Evolutionary conservation across 2,888 invertebrate genomes (phyloP), one percentile per base, ranked within the genome.

Genomic region (Noctua fimbriata): DNA sequence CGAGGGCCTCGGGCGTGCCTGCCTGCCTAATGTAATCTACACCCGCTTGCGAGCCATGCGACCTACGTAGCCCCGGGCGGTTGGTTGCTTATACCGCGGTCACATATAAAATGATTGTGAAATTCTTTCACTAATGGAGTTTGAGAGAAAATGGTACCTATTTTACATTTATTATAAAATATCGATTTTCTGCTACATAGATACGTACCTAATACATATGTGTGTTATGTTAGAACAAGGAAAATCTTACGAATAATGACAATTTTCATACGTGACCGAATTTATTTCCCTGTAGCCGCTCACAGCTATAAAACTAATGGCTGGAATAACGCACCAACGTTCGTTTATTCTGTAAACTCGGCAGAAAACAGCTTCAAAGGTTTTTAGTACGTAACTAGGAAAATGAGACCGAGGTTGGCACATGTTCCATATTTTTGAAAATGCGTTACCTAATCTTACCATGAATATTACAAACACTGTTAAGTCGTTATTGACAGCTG

Each of bases 241-340:
- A 88, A 79, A 86, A 83, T 83, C 72, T 79, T 72, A 79, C 71
- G 82, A 69, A 74, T 82, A 75, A 89, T 79, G 84, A 14, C 84
- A 84, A 84, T 87, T 85, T 91, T 91, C 92, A 88, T 91, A 90
- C 90, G 86, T 91, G 92, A 92, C 86, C 77, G 91, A 87, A 87
- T 92, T 92, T 92, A 92, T 92, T 89, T 90, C 88, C 89, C 85
- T 79, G 73, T 85, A 82, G 85, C 82, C 89, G 89, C 87, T 88
- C 84, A 76, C 83, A 87, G 87, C 84, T 78, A 88, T 92, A 91
- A 91, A 91, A 88, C 85, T 88, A 92, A 92, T 90, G 90, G 87
- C 89, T 91, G 91, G 90, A 92, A 91, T 90, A 88, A 81, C 90
- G 81, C 74, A 78, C 63, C 44, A 41, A 67, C 81, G 84, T 74